Conservation (phyloP, 2,888 invertebrate species). For the Cyrtodaria siliqua region DNA sequence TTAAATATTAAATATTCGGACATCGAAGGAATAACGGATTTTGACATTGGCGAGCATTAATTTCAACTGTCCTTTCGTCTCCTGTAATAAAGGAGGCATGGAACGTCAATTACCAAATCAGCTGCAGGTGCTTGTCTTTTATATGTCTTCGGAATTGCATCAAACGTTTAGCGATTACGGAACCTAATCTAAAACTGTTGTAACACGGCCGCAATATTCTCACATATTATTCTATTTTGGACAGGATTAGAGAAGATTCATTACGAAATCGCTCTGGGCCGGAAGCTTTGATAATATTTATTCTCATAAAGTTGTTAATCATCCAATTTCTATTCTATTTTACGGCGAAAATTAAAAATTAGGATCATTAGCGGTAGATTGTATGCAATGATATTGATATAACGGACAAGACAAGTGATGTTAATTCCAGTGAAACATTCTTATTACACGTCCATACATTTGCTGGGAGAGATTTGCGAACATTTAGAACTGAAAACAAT, state of each 20-base stretch:
- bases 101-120: constrained; percentile 31
- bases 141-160: constrained; percentile 18
- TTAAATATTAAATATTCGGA: constrained; percentile 51
- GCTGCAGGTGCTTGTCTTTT: constrained; percentile 48
- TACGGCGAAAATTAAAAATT: constrained; percentile 33
- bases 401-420: too few species aligned
- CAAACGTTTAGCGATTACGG: constrained; percentile 16
- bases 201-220: constrained; percentile 31
- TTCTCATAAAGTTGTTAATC: constrained; percentile 45
- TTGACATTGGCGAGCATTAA: background rate
- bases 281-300: constrained; percentile 48
- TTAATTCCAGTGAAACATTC: too few species aligned
- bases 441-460: too few species aligned
- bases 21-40: background rate
- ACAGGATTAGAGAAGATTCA: constrained; percentile 18
- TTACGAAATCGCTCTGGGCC: constrained; percentile 17
- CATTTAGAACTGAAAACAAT: too few species aligned
- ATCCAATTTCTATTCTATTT: constrained; percentile 55
- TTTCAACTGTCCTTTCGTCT: background rate
- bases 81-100: constrained; percentile 49
- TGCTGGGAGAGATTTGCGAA: too few species aligned
- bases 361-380: background rate
- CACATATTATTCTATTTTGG: constrained; percentile 49
- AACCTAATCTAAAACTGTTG: constrained; percentile 14
- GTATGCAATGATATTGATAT: background rate